Evolutionary conservation across 1,140 invertebrate genomes (phyloP), one percentile per base, ranked within the genome.

Genomic region (Cotesia typhae): DNA sequence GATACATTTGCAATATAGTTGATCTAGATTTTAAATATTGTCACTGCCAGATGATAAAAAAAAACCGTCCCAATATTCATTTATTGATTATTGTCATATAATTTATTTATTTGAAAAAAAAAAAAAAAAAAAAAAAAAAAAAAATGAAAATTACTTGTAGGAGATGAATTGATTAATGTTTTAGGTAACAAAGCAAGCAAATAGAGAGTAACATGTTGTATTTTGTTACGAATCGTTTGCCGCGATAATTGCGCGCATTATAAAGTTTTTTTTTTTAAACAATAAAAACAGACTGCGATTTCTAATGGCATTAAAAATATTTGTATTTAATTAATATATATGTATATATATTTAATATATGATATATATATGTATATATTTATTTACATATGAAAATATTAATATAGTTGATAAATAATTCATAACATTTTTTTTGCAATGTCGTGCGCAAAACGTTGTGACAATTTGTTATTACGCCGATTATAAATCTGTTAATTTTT

Each of bases 401-500:
- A 47, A 47, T 47, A 70, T 70, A 60, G 37, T 14, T 60, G 3
- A 59, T 57, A 57, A 70, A 60, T 4, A 37, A 12, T 37, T 57
- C 14, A 4, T 53, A 7, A 14, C 47, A 5, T n/a, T 5, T 51
- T 68, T 63, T 63, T 60, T 67, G 60, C 41, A 51, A 52, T 38
- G 47, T 53, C 65, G 37, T 59, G 35, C 71, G 53, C 66, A 51
- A 52, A 53, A 68, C 74, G 71, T 61, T 69, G 55, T 75, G 73
- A 78, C 74, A 77, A 80, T 80, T 84, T 85, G 84, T 85, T 85
- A 85, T 84, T 80, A 80, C 77, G 77, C 82, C 78, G 77, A 81
- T 55, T 66, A 70, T 79, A 63, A 83, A 84, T 83, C 82, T 86
- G 83, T 86, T 85, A 84, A 76, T 80, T 85, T 82, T 85, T 85